Base-by-base conservation (phyloP, 2,797 vertebrate species). In the Melanotaenia maccullochi region DNA sequence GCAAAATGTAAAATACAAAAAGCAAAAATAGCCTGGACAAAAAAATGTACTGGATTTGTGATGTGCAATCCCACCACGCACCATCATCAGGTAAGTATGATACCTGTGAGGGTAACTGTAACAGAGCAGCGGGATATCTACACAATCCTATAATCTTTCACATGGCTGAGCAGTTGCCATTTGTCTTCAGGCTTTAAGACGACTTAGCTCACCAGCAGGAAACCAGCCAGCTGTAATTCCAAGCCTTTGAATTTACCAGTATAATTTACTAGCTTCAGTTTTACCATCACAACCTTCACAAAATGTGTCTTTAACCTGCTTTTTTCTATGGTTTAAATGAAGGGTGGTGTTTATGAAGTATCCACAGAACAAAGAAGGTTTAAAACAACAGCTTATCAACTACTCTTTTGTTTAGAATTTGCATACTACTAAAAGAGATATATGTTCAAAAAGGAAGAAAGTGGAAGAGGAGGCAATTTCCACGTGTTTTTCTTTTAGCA, bases 181-280 rank as follows among this genome's bases (percentile, higher is more conserved):
- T 75, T 85, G 64, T 82, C 68, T 75, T 51, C 35, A 67, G 78
- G 76, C 65, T 75, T 25, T 67, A 78, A 66, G 51, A 38, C 60
- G 72, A 84, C 57, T 84, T 82, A 38, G 59, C 67, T 74, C 64
- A 71, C 36, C 36, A 51, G 68, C 52, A 82, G 47, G 18, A 74
- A 80, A 71, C 25, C 65, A 75, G 57, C 52, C 38, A 65, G 44
- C 44, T 68, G 30, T 47, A 47, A 69, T 57, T 36, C 28, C 24
- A 52, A 66, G 25, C 51, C 18, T 59, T 24, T 68, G 28, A 75
- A 86, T 71, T 60, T 60, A 77, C 47, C 63, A 71, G 56, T 60
- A 55, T 44, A 35, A 51, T 49, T 1, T 32, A 18, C 8, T 2
- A 13, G 47, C 54, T 60, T 60, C 49, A 59, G 25, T 56, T 79